Base-by-base conservation (phyloP, 2,888 invertebrate species). In the Lamellibrachia satsuma region DNA sequence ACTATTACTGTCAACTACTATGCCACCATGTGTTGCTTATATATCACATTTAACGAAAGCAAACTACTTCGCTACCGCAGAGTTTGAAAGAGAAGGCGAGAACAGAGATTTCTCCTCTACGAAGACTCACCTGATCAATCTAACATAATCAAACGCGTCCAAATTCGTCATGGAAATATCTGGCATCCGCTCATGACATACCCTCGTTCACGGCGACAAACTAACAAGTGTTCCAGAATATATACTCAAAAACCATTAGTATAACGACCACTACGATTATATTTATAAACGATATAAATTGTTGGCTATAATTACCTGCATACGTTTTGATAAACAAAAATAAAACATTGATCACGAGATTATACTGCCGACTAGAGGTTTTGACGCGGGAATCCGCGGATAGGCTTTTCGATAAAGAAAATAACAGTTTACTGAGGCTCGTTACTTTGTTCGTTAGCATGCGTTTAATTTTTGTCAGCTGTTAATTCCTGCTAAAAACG, bases 131-230 rank as follows among this genome's bases (percentile, higher is more conserved):
- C 75, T 75, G 75, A n/a, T 75, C 22, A 75, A 75, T 22, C 3
- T 22, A 22, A 22, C n/a, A 55, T 55, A 55, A 55, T 9, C 55
- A 55, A 55, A 55, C 75, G 75, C 75, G 75, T 75, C 75, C 75
- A 75, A 75, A 75, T 75, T 75, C 75, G 75, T 75, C 75, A 75
- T 75, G 75, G 75, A 75, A 75, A 75, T 75, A 75, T 75, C 75
- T 75, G 22, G 11, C 75, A 39, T 75, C 75, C 75, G 75, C 22
- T 75, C 75, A 75, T 75, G 4, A 6, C 22, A 75, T 75, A 75
- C 22, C 75, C 75, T 75, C 75, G 11, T 22, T 6, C 75, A 22
- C 75, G n/a, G 75, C 2, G n/a, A 75, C 22, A 75, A 75, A 75
- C 75, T 75, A 22, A 75, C 75, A 75, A 11, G 22, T 75, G 15